phyloP scores from a whole-genome alignment of 2,113 vertebrate species.

The Symphodus melops region DNA sequence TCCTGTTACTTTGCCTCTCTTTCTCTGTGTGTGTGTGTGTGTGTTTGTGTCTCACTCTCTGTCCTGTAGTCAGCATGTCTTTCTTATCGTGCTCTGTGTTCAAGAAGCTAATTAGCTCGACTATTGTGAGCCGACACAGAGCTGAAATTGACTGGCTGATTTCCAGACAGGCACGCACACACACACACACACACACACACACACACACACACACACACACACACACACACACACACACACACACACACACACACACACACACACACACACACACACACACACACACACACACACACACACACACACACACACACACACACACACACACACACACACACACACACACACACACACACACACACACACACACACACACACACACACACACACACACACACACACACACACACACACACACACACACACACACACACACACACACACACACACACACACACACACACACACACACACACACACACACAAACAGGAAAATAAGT shows the following conservation, averaged over 20 bases:
- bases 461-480: background rate
- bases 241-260: no score
- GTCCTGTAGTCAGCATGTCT: slow-evolving; percentile 45
- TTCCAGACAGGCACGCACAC: slow-evolving; percentile 6
- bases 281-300: no score
- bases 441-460: background rate
- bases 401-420: no score
- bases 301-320: background rate
- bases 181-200: no score
- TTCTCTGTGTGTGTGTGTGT: background rate
- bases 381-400: no score
- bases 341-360: no score
- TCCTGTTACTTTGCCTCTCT: background rate
- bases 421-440: background rate
- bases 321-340: background rate
- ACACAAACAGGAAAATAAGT: background rate
- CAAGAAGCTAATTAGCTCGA: slow-evolving; percentile 56
- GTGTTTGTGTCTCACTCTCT: background rate
- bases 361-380: no score
- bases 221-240: background rate
- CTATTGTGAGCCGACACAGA: slow-evolving; percentile 38
- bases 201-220: background rate
- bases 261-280: no score
- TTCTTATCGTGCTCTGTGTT: slow-evolving; percentile 34
- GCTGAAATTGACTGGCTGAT: slow-evolving; percentile 29